A percentile compares a stretch with the other conserved stretches of the same genome.
These are phyloP conservation scores for Microcebus tavaratra DNA, from an alignment of 2,113 vertebrate genomes.

Conservation along the genomic window DNA sequence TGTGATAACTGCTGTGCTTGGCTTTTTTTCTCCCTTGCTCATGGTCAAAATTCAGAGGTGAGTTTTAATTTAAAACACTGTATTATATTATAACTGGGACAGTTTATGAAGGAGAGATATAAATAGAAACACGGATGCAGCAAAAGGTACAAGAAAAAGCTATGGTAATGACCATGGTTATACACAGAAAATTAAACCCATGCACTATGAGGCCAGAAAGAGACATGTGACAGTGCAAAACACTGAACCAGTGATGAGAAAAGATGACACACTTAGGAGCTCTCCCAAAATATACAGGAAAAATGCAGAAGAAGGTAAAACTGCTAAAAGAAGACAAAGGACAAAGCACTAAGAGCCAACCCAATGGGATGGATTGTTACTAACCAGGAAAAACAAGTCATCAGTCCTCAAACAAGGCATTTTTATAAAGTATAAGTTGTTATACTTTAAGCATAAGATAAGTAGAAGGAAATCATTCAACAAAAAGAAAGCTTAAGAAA, in stretches of 20 bases:
- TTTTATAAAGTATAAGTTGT: neutral
- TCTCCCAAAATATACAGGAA: neutral
- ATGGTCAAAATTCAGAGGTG: neutral
- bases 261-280: neutral
- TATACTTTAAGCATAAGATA: neutral
- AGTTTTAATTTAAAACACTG: neutral
- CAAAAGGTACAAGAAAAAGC: neutral
- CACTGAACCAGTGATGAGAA: neutral
- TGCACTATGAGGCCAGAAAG: neutral
- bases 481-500: slow-evolving; percentile 30
- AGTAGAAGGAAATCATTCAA: neutral
- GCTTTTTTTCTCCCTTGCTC: neutral
- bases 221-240: neutral
- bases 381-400: neutral
- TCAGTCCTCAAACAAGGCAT: neutral
- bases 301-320: neutral
- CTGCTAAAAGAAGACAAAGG: neutral
- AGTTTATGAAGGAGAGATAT: neutral
- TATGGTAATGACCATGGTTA: neutral
- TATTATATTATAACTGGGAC: neutral
- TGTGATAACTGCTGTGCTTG: neutral
- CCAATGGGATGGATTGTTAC: neutral
- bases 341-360: neutral
- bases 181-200: neutral
- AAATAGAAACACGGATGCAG: neutral